Base-by-base conservation (phyloP, 2,113 vertebrate genomes). In the Euleptes europaea region DNA sequence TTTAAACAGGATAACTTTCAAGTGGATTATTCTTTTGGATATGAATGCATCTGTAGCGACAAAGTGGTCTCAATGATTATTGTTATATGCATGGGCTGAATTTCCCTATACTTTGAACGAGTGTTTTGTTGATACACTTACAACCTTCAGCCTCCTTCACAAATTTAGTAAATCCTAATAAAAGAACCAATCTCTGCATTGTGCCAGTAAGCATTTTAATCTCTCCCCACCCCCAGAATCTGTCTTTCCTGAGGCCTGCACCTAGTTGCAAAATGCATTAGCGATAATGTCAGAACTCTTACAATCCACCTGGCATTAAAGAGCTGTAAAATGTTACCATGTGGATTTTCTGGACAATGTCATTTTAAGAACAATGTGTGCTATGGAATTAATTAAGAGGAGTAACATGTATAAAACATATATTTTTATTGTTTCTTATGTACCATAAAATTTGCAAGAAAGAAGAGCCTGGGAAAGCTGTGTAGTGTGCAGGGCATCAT, bases 361-460 rank as follows among this genome's bases (percentile, higher is more conserved):
- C 4, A 72, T 89, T 94, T 90, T 69, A 92, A 89, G 90, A 94
- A 85, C 82, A 17, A 89, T 85, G 76, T 87, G 90, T 89, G 88
- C 80, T 86, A 85, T 94, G 91, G 89, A 93, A 94, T 96, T 95
- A 93, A 94, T 91, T 93, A 95, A 91, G 74, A 84, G 38, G 88
- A 91, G 93, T 88, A 94, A 91, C 86, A 88, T 77, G 81, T 88
- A 92, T 81, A 90, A 92, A 89, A 85, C 86, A 92, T 57, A 81
- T 54, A 79, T 90, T 94, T 94, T 95, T 94, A 93, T 90, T 93
- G 90, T 91, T 93, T 91, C 90, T 90, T 91, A 75, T 86, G 88
- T 80, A 87, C 83, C 79, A 86, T 95, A 93, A 93, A 94, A 94
- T 95, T 95, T 94, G 90, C 91, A 94, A 94, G 94, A 91, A 91